These are phyloP conservation scores for Thereva nobilitata DNA, from an alignment of 2,888 invertebrate species.

Conservation along the genomic window DNA sequence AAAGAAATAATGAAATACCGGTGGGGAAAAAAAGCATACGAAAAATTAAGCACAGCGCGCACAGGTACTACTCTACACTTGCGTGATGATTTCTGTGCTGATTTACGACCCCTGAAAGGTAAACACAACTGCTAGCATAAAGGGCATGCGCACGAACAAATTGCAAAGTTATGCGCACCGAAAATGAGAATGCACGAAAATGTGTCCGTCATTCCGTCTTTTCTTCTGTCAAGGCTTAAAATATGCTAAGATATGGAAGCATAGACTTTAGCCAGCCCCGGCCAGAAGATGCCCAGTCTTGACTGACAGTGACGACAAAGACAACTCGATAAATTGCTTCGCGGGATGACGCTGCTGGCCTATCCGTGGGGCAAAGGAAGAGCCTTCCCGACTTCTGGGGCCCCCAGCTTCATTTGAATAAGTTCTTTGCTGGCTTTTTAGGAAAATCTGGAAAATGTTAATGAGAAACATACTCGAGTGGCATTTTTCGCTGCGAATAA, in stretches of 20 bases:
- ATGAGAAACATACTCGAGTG: slow-evolving; percentile 20
- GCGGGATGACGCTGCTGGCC: neutral
- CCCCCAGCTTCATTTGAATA: slow-evolving; percentile 31
- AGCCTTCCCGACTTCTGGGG: neutral
- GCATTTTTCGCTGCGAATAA: slow-evolving; percentile 1
- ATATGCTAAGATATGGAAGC: slow-evolving; percentile 13
- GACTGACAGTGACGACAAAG: slow-evolving; percentile 28
- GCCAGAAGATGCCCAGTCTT: neutral
- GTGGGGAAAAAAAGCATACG: neutral
- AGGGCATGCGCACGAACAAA: slow-evolving; percentile 35
- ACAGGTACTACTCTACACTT: slow-evolving; percentile 11
- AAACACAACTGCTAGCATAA: slow-evolving; percentile 25
- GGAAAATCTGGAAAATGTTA: slow-evolving; percentile 38
- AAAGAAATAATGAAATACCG: neutral
- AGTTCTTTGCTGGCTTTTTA: slow-evolving; percentile 22
- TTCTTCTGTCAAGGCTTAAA: neutral
- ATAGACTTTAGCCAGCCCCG: slow-evolving; percentile 6
- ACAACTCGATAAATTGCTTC: slow-evolving; percentile 7
- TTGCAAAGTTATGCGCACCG: slow-evolving; percentile 30
- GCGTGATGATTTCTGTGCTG: slow-evolving; percentile 36
- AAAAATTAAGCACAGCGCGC: slow-evolving; percentile 4
- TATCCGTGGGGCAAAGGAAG: neutral
- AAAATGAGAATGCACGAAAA: slow-evolving; percentile 22
- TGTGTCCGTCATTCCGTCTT: slow-evolving; percentile 5
- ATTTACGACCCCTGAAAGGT: slow-evolving; percentile 32